Evolutionary conservation across 2,888 invertebrate genomes (phyloP).

Genomic region (Acleris emargana): DNA sequence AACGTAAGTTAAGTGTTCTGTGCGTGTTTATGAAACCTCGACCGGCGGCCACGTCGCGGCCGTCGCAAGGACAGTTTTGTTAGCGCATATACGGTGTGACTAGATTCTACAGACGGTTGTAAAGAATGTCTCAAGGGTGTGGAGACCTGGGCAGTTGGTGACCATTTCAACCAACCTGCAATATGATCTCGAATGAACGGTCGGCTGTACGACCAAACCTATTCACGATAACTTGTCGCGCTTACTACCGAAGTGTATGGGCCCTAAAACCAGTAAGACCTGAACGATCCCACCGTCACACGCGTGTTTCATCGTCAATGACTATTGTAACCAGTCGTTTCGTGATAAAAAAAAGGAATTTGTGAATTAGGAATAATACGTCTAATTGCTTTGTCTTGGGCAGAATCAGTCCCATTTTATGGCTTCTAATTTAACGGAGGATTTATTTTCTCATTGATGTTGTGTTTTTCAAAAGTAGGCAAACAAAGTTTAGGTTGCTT

Average conservation of each 20-base stretch:
- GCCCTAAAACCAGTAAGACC: background rate
- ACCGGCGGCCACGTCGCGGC: no score
- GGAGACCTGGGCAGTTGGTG: no score
- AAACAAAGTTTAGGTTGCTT: background rate
- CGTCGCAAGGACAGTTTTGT: background rate
- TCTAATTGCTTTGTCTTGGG: conserved; percentile 8
- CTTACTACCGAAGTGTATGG: no score
- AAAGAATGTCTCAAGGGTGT: no score
- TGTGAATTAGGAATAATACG: background rate
- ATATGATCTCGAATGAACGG: no score
- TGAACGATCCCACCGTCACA: conserved; percentile 25
- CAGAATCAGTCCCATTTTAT: conserved; percentile 11
- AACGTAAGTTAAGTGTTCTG: conserved; percentile 10
- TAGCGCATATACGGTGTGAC: no score
- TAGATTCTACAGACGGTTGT: no score
- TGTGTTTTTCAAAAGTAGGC: background rate
- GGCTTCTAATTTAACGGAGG: conserved; percentile 16
- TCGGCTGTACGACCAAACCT: no score
- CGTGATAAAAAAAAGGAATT: background rate
- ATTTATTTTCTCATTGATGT: conserved; percentile 2
- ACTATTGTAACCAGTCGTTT: background rate
- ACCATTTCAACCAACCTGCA: no score
- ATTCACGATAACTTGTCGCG: no score
- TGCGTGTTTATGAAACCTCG: conserved; percentile 10
- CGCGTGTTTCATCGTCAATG: background rate